Base-by-base conservation (phyloP, 1,140 invertebrate species). In the Bombus soroeensis region DNA sequence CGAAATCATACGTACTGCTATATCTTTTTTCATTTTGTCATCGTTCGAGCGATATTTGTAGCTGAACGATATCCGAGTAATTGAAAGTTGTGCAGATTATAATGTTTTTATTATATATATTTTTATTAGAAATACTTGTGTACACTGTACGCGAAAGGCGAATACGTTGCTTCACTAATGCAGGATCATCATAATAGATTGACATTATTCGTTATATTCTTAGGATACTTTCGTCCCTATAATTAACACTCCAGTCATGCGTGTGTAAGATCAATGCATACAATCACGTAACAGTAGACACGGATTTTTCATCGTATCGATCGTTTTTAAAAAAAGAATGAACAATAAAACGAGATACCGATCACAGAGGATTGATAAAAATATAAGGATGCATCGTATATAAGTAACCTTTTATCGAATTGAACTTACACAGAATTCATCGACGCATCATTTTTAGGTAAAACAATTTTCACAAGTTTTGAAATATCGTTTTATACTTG, bases 171-270 rank as follows among this genome's bases (percentile, higher is more conserved):
- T 12, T 43, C 32, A 25, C 43, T 75, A 37, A 57, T 37, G 9
- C 1, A 28, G 2, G 25, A 34, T 75, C 25, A 9, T 34, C 57
- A 53, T 25, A 32, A 37, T 62, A 8, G 43, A 28, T 53, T 53
- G 72, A 74, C 72, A 74, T 74, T 74, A 74, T 57, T 34, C 53
- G 13, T 18, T 37, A 34, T 59, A 39, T 39, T 59, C 34, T 75
- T 32, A 28, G 25, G 8, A 37, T 12, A 59, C 25, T 59, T 76
- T 76, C 5, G n/a, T 34, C 74, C 1, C 13, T 76, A 59, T 59
- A 76, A 59, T 76, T 76, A 59, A 15, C 13, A 6, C 13, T 37
- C 8, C 28, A 39, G 57, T 76, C n/a, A n/a, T 37, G 15, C 13
- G 39, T 25, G 34, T 12, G n/a, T 75, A 57, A 57, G 47, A 75